phyloP scores from a whole-genome alignment of 2,888 invertebrate genomes.

The Synanthedon formicaeformis region DNA sequence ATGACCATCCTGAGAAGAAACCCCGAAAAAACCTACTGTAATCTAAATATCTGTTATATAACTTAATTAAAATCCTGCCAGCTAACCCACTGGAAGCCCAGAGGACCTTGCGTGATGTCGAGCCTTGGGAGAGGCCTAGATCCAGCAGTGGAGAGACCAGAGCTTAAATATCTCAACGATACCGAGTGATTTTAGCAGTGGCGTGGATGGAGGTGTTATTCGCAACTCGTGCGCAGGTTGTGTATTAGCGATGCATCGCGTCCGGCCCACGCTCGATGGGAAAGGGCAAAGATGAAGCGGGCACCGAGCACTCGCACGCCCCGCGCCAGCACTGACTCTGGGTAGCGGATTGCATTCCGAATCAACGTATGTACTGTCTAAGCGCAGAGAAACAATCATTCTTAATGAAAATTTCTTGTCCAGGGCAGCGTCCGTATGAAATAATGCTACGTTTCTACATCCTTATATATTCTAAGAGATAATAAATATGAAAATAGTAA shows the following conservation, averaged over 20 bases:
- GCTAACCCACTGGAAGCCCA: background rate
- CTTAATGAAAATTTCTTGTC: no score
- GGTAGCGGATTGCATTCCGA: background rate
- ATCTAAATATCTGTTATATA: no score
- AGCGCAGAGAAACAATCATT: no score
- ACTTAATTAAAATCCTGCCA: no score
- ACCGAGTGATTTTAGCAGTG: no score
- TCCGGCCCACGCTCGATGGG: slow-evolving; percentile 36
- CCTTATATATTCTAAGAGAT: no score
- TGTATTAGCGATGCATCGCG: slow-evolving; percentile 26
- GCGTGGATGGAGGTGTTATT: background rate
- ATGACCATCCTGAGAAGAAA: no score
- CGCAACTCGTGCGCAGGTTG: slow-evolving; percentile 1
- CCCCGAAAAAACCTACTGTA: no score
- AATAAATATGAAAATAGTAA: no score
- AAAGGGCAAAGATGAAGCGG: slow-evolving; percentile 40
- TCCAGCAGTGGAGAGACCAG: background rate
- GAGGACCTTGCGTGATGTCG: background rate
- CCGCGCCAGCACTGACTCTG: slow-evolving; percentile 6
- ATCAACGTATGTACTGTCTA: background rate
- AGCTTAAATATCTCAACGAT: no score
- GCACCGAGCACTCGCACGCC: slow-evolving; percentile 17
- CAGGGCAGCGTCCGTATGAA: no score
- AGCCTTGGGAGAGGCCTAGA: background rate
- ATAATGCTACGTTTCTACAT: no score